Conservation (phyloP, 2,113 vertebrate genomes). For the Spheniscus mendiculus region DNA sequence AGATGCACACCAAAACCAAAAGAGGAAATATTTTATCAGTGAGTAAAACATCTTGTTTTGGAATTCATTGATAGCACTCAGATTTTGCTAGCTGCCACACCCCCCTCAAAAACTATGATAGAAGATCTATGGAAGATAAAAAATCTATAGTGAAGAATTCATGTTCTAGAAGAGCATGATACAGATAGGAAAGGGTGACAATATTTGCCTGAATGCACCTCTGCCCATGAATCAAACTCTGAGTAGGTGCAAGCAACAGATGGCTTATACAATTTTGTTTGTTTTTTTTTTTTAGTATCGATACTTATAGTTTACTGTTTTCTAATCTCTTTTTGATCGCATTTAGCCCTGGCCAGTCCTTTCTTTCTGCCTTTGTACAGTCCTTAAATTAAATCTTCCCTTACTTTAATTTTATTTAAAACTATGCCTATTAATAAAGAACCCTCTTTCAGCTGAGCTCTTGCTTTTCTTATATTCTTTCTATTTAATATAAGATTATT, state of each 20-base stretch:
- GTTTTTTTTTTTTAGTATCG: background rate
- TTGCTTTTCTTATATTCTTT: background rate
- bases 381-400: background rate
- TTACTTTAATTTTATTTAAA: background rate
- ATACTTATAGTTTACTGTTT: background rate
- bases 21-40: background rate
- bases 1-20: background rate
- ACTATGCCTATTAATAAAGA: background rate
- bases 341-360: background rate
- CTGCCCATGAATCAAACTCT: background rate
- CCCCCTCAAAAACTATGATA: background rate
- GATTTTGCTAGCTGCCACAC: background rate
- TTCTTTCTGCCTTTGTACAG: background rate
- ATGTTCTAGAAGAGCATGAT: background rate
- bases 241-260: background rate
- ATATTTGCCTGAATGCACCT: background rate
- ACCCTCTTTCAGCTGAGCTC: background rate
- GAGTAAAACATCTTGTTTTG: background rate
- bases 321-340: background rate
- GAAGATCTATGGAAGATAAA: background rate
- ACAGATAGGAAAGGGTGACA: background rate
- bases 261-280: background rate
- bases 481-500: background rate
- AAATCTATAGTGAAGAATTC: background rate
- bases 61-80: background rate